Evolutionary conservation across 2,888 invertebrate species (phyloP).

Genomic region (Schizotus pectinicornis): DNA sequence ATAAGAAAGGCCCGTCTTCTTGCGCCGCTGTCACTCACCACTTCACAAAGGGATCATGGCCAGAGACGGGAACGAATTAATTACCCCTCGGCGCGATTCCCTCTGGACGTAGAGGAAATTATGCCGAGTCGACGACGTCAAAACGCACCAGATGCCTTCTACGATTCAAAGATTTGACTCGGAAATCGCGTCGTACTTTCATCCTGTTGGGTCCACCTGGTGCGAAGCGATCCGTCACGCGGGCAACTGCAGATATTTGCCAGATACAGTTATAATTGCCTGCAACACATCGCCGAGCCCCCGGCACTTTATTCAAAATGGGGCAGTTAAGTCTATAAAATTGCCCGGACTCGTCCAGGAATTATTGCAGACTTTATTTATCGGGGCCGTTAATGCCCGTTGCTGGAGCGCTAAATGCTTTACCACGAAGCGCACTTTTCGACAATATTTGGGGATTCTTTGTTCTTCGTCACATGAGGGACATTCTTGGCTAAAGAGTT

Average conservation of each 20-base stretch:
- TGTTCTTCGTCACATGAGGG: too few species aligned
- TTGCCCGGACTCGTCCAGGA: constrained; percentile 42
- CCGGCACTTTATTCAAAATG: constrained; percentile 45
- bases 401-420: not conserved
- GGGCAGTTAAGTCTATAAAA: constrained; percentile 52
- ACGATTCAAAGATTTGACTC: too few species aligned
- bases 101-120: not conserved
- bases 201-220: constrained; percentile 29
- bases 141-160: too few species aligned
- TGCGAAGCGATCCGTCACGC: constrained; percentile 30
- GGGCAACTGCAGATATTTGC: constrained; percentile 32
- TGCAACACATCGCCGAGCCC: constrained; percentile 51
- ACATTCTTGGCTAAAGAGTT: too few species aligned
- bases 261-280: constrained; percentile 54
- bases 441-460: too few species aligned
- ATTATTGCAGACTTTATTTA: constrained; percentile 45
- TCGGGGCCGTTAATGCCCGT: constrained; percentile 42
- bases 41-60: constrained; percentile 33
- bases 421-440: too few species aligned
- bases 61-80: constrained; percentile 34
- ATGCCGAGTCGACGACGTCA: too few species aligned
- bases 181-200: too few species aligned
- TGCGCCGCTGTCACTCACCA: constrained; percentile 35
- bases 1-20: constrained; percentile 37
- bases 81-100: constrained; percentile 22